Base-by-base conservation (phyloP, 2,888 invertebrate species). In the Cabera pusaria region DNA sequence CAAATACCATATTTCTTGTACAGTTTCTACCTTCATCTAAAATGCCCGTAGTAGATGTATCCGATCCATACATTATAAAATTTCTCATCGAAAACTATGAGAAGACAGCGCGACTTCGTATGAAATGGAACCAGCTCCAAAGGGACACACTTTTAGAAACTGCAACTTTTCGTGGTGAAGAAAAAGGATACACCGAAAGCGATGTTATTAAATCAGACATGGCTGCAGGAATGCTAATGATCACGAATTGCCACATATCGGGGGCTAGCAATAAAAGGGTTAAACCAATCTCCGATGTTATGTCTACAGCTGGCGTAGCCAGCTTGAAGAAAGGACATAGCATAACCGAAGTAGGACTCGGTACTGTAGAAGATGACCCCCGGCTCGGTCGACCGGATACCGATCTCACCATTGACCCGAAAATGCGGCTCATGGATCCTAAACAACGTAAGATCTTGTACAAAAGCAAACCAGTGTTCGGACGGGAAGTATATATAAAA, bases 21-120 rank as follows among this genome's bases (percentile, higher is more conserved):
- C n/a, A n/a, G n/a, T n/a, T n/a, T n/a, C n/a, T n/a, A n/a, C n/a
- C n/a, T n/a, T n/a, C n/a, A n/a, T n/a, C n/a, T n/a, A n/a, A n/a
- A n/a, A n/a, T n/a, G n/a, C n/a, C n/a, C n/a, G n/a, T n/a, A n/a
- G n/a, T n/a, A n/a, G 75, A 74, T 39, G 64, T 72, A 20, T 70
- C 56, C 4, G 69, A 70, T 16, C 73, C 75, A 0, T 65, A 58
- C 11, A 19, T 64, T 0, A 72, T 74, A 29, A 71, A 66, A 27
- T 74, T 73, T 39, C 61, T 74, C 6, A 21, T 64, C 6, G 74
- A 74, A 35, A 66, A 12, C 24, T 72, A 73, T 49, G 72, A 74
- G 2, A 76, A 68, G 40, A 68, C 68, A 21, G 50, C 63, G 0
- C 46, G 64, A 5, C 64, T 74, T 19, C 66, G 72, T 2, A 56